phyloP scores from a whole-genome alignment of 1,140 invertebrate species.

The Bombus cullumanus region DNA sequence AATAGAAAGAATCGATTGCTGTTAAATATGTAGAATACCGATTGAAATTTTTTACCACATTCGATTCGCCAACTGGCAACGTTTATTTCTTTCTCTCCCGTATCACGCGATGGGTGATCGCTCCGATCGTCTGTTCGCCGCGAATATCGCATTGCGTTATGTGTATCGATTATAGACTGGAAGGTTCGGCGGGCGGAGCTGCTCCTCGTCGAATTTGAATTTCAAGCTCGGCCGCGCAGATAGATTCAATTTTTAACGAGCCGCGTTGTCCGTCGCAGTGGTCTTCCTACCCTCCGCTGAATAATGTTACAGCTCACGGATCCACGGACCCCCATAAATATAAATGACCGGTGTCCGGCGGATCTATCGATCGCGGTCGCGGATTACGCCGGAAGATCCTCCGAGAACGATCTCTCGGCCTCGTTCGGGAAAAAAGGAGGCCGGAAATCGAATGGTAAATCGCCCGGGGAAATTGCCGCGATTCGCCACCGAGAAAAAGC shows the following conservation, averaged over 20 bases:
- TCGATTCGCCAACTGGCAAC: slow-evolving; percentile 37
- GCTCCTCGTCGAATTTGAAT: slow-evolving; percentile 76
- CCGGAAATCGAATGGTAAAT: slow-evolving; percentile 54
- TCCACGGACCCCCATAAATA: slow-evolving; percentile 57
- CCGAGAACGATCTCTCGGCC: slow-evolving; percentile 40
- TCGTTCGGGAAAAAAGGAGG: not conserved
- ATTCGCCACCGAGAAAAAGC: slow-evolving; percentile 2
- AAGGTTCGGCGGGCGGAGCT: slow-evolving; percentile 46
- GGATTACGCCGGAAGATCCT: slow-evolving; percentile 47
- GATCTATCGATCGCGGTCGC: slow-evolving; percentile 49
- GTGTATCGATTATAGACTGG: slow-evolving; percentile 71
- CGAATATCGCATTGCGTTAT: slow-evolving; percentile 18
- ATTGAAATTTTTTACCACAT: slow-evolving; percentile 46
- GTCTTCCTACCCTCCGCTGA: slow-evolving; percentile 67
- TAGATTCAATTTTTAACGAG: slow-evolving; percentile 80
- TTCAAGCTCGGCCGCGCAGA: slow-evolving; percentile 75
- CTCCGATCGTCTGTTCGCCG: not conserved
- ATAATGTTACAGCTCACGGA: slow-evolving; percentile 67
- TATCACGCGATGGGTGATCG: not conserved
- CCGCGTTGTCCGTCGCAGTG: slow-evolving; percentile 71
- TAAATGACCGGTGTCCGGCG: slow-evolving; percentile 59
- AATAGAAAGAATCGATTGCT: too few relatives aligned
- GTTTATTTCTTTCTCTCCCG: slow-evolving; percentile 31
- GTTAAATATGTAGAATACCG: not conserved
- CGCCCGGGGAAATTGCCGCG: slow-evolving; percentile 36